phyloP scores from a whole-genome alignment of 2,113 vertebrate genomes.

The Malurus cyaneus region DNA sequence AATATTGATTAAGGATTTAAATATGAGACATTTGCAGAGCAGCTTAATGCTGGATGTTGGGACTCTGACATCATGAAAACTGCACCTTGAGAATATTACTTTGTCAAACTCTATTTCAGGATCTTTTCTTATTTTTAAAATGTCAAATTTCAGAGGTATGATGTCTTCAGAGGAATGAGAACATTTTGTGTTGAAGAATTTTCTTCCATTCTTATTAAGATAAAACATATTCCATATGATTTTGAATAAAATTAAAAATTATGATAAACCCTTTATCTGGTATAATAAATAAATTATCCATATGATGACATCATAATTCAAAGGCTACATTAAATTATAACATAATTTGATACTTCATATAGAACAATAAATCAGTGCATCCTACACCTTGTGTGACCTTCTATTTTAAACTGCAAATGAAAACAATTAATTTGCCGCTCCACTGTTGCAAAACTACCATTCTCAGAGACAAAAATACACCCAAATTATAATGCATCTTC shows the following conservation, averaged over 20 bases:
- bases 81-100: not conserved
- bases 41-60: not conserved
- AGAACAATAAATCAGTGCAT: conserved; percentile 42
- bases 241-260: conserved; percentile 4
- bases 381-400: conserved; percentile 38
- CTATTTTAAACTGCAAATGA: conserved; percentile 54
- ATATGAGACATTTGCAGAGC: not conserved
- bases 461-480: conserved; percentile 12
- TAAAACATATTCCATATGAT: not conserved
- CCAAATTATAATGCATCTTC: conserved; percentile 5
- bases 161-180: conserved; percentile 31
- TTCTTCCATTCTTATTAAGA: not conserved
- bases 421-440: conserved; percentile 58
- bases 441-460: conserved; percentile 49
- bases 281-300: not conserved
- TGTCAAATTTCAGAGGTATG: conserved; percentile 9
- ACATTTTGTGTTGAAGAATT: conserved; percentile 4
- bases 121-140: conserved; percentile 49
- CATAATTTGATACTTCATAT: conserved; percentile 19
- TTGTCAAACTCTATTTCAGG: conserved; percentile 7
- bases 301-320: conserved; percentile 39
- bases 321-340: conserved; percentile 17
- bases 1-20: conserved; percentile 1
- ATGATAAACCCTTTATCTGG: not conserved
- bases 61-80: conserved; percentile 13